phyloP scores from a whole-genome alignment of 92 coral and sea anemone species.

The Nematostella vectensis region DNA sequence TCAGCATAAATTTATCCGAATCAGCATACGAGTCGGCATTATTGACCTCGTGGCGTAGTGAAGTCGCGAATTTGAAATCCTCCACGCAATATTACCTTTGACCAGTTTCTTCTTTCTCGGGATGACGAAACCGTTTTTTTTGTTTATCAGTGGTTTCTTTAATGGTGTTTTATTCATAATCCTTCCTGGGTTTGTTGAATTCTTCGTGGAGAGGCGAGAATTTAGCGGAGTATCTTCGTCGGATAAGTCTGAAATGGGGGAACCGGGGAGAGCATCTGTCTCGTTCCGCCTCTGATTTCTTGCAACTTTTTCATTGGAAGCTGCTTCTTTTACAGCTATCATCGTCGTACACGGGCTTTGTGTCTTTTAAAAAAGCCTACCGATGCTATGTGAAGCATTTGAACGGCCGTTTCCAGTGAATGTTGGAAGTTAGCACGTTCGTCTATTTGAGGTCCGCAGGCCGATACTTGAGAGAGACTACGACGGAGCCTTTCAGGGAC shows the following conservation, averaged over 20 bases:
- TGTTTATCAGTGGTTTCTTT: constrained; percentile 3
- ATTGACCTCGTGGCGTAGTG: no score
- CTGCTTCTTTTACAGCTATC: neutral
- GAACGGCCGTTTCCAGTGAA: no score
- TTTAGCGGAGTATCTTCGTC: constrained; percentile 53
- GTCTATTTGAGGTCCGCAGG: no score
- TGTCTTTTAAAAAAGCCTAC: no score
- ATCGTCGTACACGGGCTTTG: neutral
- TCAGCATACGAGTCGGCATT: no score
- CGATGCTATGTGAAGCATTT: no score
- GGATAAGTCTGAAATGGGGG: constrained; percentile 36
- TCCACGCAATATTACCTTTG: no score
- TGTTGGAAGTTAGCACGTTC: no score
- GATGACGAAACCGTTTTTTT: constrained; percentile 62
- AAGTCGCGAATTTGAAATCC: no score
- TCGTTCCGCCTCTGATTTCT: neutral
- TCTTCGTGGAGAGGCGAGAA: constrained; percentile 23
- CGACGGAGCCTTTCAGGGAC: no score
- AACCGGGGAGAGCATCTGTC: neutral
- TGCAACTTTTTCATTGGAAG: neutral
- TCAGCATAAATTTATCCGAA: no score
- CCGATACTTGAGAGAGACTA: no score
- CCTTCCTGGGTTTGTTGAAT: neutral
- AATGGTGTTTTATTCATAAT: neutral
- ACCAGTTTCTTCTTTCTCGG: constrained; percentile 76